Conservation (phyloP, 2,888 invertebrate genomes). For the Invenusta paracnida region DNA sequence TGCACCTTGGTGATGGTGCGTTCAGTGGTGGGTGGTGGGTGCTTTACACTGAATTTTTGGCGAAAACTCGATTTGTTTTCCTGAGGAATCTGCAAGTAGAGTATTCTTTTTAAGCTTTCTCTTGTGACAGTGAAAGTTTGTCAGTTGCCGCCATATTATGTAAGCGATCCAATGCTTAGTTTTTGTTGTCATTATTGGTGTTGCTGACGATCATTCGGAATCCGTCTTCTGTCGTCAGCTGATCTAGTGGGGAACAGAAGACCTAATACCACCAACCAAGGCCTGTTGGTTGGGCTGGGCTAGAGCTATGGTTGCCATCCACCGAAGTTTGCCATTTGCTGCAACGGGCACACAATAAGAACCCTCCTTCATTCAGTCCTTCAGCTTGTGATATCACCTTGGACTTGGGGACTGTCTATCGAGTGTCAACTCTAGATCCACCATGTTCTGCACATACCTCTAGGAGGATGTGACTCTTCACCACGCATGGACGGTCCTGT, state of each 20-base stretch:
- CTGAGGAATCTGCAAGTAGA: not conserved
- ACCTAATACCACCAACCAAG: not conserved
- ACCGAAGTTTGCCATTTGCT: not conserved
- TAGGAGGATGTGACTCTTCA: not conserved
- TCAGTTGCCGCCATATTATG: not conserved
- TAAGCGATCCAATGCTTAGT: not conserved
- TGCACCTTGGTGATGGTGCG: not conserved
- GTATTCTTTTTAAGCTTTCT: too few relatives aligned
- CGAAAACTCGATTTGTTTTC: too few relatives aligned
- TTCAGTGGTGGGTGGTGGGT: not conserved
- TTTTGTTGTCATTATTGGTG: not conserved
- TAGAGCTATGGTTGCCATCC: not conserved
- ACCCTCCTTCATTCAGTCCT: not conserved
- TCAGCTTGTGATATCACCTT: not conserved
- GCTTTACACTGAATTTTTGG: not conserved
- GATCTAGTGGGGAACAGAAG: not conserved
- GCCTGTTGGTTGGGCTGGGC: not conserved
- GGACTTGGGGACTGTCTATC: not conserved
- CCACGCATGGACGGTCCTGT: not conserved
- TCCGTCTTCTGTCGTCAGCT: not conserved
- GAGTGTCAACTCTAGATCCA: not conserved
- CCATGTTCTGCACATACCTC: not conserved
- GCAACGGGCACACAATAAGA: not conserved
- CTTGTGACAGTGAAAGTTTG: too few relatives aligned
- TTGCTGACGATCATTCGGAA: not conserved